Evolutionary conservation across 2,113 vertebrate genomes (phyloP).

Genomic region (Chamaea fasciata): DNA sequence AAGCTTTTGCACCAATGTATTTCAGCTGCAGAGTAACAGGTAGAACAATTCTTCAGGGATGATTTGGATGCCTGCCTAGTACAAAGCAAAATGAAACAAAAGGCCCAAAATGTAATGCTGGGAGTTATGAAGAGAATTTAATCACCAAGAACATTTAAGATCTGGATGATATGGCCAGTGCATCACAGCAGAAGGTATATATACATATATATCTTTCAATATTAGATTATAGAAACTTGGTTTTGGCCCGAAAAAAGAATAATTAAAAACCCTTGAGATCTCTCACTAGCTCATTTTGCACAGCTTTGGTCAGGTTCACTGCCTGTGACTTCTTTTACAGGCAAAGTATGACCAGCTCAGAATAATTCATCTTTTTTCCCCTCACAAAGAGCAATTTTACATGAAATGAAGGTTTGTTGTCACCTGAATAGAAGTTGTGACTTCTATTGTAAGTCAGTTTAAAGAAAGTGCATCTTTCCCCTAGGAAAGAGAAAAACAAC

Average conservation of each 20-base stretch:
- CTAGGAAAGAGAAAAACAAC: neutral
- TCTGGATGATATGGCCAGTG: neutral
- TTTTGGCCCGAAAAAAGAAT: neutral
- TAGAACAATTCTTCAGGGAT: neutral
- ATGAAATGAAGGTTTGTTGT: neutral
- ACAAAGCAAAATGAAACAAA: neutral
- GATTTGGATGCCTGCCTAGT: neutral
- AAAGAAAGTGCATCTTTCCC: neutral
- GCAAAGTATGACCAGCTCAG: neutral
- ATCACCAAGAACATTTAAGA: neutral
- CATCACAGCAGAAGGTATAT: neutral
- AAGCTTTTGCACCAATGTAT: neutral
- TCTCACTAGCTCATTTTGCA: neutral
- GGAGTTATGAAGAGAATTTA: neutral
- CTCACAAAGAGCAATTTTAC: neutral
- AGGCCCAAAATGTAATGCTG: neutral
- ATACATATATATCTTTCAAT: neutral
- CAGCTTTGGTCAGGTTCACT: neutral
- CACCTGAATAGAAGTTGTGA: neutral
- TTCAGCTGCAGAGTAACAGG: constrained; percentile 10
- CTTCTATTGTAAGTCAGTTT: neutral
- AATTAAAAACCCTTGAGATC: neutral
- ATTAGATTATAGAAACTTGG: neutral
- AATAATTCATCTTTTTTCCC: neutral
- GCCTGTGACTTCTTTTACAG: neutral